Evolutionary conservation across 1,140 invertebrate genomes (phyloP), one percentile per base, ranked within the genome.

Genomic region (Euwallacea fornicatus): DNA sequence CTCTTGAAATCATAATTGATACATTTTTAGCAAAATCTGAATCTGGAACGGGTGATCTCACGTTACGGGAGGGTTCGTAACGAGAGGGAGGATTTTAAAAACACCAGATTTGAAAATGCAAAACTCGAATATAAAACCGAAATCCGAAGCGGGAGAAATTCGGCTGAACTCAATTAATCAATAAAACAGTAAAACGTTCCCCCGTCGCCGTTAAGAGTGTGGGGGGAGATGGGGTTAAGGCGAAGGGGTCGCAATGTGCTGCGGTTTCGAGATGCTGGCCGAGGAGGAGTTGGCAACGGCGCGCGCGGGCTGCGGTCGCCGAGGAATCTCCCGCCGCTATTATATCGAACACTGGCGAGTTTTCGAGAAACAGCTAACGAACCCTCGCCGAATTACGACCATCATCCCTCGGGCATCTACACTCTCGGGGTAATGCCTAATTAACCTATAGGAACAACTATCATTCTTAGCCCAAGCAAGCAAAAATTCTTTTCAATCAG

Each of bases 151-250:
- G 78, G 74, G 73, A 79, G 78, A 79, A 79, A 78, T 79, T 79
- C 78, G 78, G 78, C 78, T 77, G 77, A 81, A 81, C 79, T 81
- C 79, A 81, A 81, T 80, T 81, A 81, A 81, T 81, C 79, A 81
- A 81, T 81, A 81, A 81, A 80, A 81, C 79, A 81, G 79, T 81
- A 79, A 81, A 81, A 81, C 78, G 79, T 73, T 79, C 77, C 78
- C 79, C 78, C 77, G 78, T 78, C 75, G 78, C 77, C 73, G 79
- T 79, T 78, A 79, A 78, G 77, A 78, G 79, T 79, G 78, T 77
- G 76, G 74, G 66, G 72, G 75, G 63, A 71, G 68, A 66, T 60
- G 13, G 61, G 73, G 73, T 58, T 66, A 63, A 66, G 73, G 74
- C 69, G 77, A 71, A 71, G 76, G 78, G 78, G 76, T 76, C 78